Evolutionary conservation across 2,797 vertebrate species (phyloP).

Genomic region (Catharus ustulatus): DNA sequence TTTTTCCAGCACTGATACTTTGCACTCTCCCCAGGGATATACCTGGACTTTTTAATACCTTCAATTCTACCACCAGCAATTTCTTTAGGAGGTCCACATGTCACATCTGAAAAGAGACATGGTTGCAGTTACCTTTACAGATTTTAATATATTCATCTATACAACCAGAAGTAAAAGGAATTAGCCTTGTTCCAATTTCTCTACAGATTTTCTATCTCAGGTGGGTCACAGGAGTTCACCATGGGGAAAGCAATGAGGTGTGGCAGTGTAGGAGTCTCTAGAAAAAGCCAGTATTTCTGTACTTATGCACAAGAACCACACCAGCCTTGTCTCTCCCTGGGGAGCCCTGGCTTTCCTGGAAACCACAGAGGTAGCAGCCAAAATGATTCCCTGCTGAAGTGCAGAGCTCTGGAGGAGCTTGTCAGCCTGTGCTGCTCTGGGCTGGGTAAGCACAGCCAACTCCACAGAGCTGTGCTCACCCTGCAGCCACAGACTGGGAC

Average conservation of each 20-base stretch:
- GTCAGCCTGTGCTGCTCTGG: not conserved
- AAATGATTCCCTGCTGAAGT: not conserved
- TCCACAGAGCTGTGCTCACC: not conserved
- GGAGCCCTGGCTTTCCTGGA: not conserved
- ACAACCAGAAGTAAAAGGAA: not conserved
- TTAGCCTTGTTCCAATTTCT: not conserved
- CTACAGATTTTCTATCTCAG: not conserved
- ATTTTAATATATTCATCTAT: not conserved
- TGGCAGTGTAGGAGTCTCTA: not conserved
- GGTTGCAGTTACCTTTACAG: not conserved
- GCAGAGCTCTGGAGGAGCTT: not conserved
- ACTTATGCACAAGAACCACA: not conserved
- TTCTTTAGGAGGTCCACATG: constrained; percentile 26
- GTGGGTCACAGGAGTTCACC: not conserved
- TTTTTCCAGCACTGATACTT: constrained; percentile 22
- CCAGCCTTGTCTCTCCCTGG: not conserved
- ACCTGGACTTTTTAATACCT: not conserved
- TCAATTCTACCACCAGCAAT: constrained; percentile 20
- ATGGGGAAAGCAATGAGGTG: not conserved
- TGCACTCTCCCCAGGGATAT: constrained; percentile 21
- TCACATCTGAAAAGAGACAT: constrained; percentile 26
- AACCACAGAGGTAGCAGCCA: not conserved
- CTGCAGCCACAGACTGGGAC: not conserved
- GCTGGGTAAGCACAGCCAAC: not conserved
- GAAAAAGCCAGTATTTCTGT: not conserved